Base-by-base conservation (phyloP, 2,113 vertebrate species). In the Barbus barbus region DNA sequence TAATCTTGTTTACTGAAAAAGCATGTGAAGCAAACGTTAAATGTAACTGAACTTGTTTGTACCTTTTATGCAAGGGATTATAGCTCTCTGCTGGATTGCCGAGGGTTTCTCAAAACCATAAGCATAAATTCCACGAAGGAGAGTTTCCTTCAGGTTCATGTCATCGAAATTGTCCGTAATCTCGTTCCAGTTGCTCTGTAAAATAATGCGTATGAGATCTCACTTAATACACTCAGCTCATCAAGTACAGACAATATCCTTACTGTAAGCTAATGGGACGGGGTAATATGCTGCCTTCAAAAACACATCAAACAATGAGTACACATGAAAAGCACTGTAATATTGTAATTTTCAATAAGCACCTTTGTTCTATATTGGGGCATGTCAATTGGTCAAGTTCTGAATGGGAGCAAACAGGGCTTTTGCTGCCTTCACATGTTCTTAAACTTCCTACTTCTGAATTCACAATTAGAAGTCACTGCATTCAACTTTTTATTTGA, bases 1-100 rank as follows among this genome's bases (percentile, higher is more conserved):
- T 3, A 44, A 12, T 1, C 11, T 38, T 20, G 8, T 41, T 24
- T n/a, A 16, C 1, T 3, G 5, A 74, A 74, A 48, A 74, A 73
- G 71, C 71, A 46, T 46, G 5, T 74, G 2, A 28, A 22, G 69
- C 36, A n/a, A 18, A 85, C 46, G 5, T 14, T 38, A 63, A 74
- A 46, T 13, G 41, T 26, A n/a, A 22, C 9, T n/a, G n/a, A 48
- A n/a, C 31, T 1, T 78, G 8, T 58, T 0, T 78, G 13, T 95
- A 99, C 98, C 97, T 98, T 99, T 98, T 89, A 99, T 99, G 90
- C 98, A 99, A 60, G 98, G 98, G 89, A 99, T 98, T 91, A 99
- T 99, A 60, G 98, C 98, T 93, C 98, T 95, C 89, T 99, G 98
- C 88, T 99, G 98, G 94, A 99, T 99, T 84, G 98, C 98, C 26